These are phyloP conservation scores for Monopterus albus DNA, from an alignment of 2,113 vertebrate genomes.

Conservation along the genomic window DNA sequence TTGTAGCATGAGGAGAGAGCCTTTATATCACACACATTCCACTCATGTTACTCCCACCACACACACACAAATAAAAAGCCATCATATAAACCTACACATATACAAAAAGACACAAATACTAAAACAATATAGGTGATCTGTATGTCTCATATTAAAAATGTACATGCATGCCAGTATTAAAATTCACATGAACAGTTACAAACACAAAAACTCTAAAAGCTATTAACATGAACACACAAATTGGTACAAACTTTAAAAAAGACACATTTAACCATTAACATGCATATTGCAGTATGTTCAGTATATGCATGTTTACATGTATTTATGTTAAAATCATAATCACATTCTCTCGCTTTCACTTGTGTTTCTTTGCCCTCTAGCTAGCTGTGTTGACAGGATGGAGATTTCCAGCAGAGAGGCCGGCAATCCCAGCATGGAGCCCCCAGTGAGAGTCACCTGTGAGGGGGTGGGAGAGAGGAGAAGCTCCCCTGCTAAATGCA, in stretches of 20 bases:
- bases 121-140: neutral
- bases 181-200: no score
- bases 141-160: neutral
- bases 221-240: neutral
- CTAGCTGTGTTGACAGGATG: slow-evolving; percentile 64
- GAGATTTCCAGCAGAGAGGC: slow-evolving; percentile 50
- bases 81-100: slow-evolving; percentile 66
- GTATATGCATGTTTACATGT: slow-evolving; percentile 62
- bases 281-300: no score
- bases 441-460: slow-evolving; percentile 72
- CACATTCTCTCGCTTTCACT: slow-evolving; percentile 29
- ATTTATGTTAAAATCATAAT: neutral
- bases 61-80: slow-evolving; percentile 69
- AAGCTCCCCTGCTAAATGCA: slow-evolving; percentile 55
- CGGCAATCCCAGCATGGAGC: slow-evolving; percentile 53
- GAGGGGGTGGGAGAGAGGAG: slow-evolving; percentile 46
- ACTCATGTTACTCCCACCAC: slow-evolving; percentile 75
- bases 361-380: slow-evolving; percentile 44
- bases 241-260: neutral
- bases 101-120: slow-evolving; percentile 6
- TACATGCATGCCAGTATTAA: neutral
- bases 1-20: slow-evolving; percentile 89
- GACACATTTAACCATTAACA: neutral
- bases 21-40: slow-evolving; percentile 96
- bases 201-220: neutral